These are phyloP conservation scores for Conops quadrifasciatus DNA, from an alignment of 2,888 invertebrate species.

Conservation along the genomic window DNA sequence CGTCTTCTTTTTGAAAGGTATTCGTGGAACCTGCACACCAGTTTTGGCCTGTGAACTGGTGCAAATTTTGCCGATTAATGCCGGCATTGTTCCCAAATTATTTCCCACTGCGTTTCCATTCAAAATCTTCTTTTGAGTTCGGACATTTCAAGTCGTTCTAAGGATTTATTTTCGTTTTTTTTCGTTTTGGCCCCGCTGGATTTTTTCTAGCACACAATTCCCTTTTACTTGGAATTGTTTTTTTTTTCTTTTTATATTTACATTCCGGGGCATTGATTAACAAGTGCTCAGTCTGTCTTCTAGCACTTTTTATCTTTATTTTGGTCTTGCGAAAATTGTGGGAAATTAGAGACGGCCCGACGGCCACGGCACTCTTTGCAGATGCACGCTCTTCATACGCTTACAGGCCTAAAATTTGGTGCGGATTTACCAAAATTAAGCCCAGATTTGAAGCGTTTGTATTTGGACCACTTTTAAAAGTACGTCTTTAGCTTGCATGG, in stretches of 20 bases:
- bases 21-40: constrained; percentile 8
- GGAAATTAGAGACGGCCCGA: background rate
- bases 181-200: too few species aligned
- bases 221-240: too few species aligned
- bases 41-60: constrained; percentile 30
- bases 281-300: background rate
- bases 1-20: background rate
- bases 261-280: too few species aligned
- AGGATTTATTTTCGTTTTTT: too few species aligned
- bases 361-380: background rate
- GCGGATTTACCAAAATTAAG: too few species aligned
- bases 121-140: constrained; percentile 13
- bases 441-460: too few species aligned
- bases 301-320: background rate
- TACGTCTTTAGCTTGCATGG: too few species aligned
- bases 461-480: too few species aligned
- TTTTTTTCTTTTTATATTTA: too few species aligned
- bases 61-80: constrained; percentile 25
- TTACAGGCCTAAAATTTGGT: too few species aligned
- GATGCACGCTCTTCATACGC: background rate
- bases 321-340: background rate
- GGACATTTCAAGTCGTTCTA: too few species aligned
- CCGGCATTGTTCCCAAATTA: constrained; percentile 7
- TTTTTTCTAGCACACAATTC: too few species aligned
- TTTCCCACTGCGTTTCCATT: constrained; percentile 28